Conservation (phyloP, 2,888 invertebrate species). For the Mythimna impura region DNA sequence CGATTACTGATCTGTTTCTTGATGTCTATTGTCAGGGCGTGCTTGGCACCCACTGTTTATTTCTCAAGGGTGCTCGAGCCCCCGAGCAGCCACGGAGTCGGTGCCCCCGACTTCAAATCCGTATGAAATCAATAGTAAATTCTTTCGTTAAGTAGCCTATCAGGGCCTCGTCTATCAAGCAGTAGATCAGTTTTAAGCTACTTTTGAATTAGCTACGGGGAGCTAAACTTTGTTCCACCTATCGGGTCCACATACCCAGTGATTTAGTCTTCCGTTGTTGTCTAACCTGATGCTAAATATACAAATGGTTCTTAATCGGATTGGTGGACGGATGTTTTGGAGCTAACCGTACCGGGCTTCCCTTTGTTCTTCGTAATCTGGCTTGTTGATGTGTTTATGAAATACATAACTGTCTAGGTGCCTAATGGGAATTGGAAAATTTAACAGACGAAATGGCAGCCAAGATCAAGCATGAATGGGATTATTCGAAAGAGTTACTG, state of each 20-base stretch:
- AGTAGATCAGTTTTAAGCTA: not conserved
- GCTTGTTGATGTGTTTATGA: constrained; percentile 3
- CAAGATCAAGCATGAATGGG: not conserved
- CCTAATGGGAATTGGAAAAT: not conserved
- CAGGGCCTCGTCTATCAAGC: not conserved
- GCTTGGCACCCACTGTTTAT: no score
- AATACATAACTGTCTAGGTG: not conserved
- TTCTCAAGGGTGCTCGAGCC: no score
- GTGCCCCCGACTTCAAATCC: not conserved
- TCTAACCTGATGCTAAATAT: not conserved
- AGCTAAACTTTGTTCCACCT: no score
- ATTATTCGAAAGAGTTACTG: not conserved
- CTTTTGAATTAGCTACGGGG: no score
- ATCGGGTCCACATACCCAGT: no score
- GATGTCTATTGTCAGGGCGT: no score
- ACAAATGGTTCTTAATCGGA: constrained; percentile 2
- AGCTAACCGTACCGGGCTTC: not conserved
- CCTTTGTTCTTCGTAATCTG: constrained; percentile 1
- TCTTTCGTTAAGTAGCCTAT: not conserved
- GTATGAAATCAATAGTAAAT: not conserved
- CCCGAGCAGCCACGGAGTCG: no score
- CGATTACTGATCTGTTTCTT: no score
- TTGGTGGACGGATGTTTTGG: constrained; percentile 40
- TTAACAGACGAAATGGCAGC: not conserved
- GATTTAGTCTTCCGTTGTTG: constrained; percentile 2